Conservation (phyloP, 2,888 invertebrate species). For the Calameuta pallipes region DNA sequence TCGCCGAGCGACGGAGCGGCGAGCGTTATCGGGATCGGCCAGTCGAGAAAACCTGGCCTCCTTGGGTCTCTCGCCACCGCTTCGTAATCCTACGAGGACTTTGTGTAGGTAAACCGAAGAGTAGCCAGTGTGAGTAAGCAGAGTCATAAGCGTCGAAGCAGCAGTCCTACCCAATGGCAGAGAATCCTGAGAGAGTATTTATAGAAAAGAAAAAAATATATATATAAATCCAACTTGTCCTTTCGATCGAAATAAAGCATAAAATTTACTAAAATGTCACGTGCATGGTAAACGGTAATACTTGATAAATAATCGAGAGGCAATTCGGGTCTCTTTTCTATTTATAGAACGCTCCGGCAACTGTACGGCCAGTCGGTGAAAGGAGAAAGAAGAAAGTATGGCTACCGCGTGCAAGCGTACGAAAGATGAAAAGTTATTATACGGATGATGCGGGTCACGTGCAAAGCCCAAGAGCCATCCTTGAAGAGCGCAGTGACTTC, state of each 20-base stretch:
- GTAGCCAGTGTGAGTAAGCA: not conserved
- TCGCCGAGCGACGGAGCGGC: not conserved
- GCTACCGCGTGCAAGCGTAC: not conserved
- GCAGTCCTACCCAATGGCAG: not conserved
- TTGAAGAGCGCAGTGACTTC: not conserved
- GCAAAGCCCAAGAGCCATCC: not conserved
- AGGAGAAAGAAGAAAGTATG: not conserved
- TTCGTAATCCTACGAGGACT: not conserved
- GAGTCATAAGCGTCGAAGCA: not conserved
- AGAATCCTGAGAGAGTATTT: not conserved
- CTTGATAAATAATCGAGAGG: not conserved
- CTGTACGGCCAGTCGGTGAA: not conserved
- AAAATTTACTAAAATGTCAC: not conserved
- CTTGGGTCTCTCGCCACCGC: not conserved
- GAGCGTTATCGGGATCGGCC: not conserved
- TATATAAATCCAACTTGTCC: not conserved
- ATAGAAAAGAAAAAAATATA: not conserved
- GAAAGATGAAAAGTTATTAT: not conserved
- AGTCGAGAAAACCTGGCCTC: not conserved
- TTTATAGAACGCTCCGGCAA: not conserved
- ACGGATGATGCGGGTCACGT: not conserved
- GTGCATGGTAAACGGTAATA: not conserved
- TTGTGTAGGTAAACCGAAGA: not conserved
- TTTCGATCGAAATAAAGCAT: not conserved
- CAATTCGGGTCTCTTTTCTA: not conserved